These are phyloP conservation scores for Camelus dromedarius DNA, from an alignment of 2,113 vertebrate genomes.

Conservation along the genomic window DNA sequence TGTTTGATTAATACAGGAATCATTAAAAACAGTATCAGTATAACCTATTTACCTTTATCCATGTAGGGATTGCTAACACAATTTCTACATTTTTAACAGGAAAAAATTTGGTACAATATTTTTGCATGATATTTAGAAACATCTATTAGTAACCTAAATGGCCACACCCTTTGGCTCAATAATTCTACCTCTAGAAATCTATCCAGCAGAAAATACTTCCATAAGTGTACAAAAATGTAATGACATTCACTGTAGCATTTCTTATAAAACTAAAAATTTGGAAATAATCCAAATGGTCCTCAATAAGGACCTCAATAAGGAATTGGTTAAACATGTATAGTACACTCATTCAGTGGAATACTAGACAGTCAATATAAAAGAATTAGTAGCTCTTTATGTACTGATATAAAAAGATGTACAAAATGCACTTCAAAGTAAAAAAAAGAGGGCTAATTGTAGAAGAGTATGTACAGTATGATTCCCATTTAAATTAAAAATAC, in stretches of 20 bases:
- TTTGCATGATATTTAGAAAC: neutral
- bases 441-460: neutral
- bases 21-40: neutral
- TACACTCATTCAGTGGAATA: neutral
- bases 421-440: slow-evolving; percentile 22
- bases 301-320: neutral
- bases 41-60: neutral
- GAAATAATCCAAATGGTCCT: neutral
- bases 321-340: neutral
- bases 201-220: neutral
- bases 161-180: neutral
- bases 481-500: slow-evolving; percentile 17
- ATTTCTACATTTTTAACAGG: neutral
- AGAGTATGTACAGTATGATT: neutral
- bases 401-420: neutral
- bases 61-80: neutral
- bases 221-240: neutral
- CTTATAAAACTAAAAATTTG: slow-evolving; percentile 2
- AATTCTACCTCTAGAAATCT: neutral
- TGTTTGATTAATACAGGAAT: neutral
- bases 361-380: neutral
- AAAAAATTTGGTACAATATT: neutral
- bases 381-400: neutral
- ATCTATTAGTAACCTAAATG: neutral
- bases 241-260: slow-evolving; percentile 18